These are phyloP conservation scores for Coptotermes formosanus DNA, from an alignment of 1,140 invertebrate species.

Conservation along the genomic window DNA sequence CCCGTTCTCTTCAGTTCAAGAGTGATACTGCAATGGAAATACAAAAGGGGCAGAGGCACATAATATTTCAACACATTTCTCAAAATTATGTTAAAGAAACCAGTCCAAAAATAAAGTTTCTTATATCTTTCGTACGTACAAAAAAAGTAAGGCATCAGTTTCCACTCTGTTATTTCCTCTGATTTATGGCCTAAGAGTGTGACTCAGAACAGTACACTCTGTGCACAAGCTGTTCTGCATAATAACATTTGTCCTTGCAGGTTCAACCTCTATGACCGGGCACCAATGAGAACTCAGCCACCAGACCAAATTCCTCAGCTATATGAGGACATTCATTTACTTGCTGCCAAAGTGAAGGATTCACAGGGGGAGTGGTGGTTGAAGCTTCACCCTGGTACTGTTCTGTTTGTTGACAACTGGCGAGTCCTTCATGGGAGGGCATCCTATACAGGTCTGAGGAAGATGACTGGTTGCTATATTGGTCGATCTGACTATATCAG, in stretches of 20 bases:
- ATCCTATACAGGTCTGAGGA: constrained; percentile 59
- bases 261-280: constrained; percentile 69
- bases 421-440: constrained; percentile 68
- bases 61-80: no score
- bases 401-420: constrained; percentile 75
- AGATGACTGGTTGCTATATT: constrained; percentile 61
- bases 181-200: no score
- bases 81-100: no score
- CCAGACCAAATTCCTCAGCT: constrained; percentile 55
- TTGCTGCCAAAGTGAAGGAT: constrained; percentile 56
- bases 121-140: no score
- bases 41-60: no score
- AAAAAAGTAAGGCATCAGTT: no score
- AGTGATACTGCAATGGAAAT: no score
- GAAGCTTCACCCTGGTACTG: constrained; percentile 61
- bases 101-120: no score
- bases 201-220: no score
- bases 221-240: no score
- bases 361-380: constrained; percentile 56
- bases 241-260: constrained; percentile 40
- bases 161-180: no score
- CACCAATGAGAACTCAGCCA: constrained; percentile 55
- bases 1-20: no score
- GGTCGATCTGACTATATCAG: constrained; percentile 40
- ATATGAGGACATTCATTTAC: constrained; percentile 58